Base-by-base conservation (phyloP, 2,888 invertebrate species). In the Pteria penguin region DNA sequence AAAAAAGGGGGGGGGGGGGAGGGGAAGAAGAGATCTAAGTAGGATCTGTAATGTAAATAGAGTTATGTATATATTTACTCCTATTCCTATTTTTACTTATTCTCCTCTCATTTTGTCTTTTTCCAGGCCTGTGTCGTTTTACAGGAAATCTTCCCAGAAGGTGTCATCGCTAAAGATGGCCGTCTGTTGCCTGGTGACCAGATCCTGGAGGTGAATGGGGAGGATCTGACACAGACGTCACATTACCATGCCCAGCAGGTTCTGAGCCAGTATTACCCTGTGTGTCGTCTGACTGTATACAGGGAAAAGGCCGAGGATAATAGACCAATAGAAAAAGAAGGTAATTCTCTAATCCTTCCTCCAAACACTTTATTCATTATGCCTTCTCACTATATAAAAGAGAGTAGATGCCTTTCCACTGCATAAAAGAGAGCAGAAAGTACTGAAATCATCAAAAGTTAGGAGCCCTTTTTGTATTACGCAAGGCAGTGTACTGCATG, bases 141-240 rank as follows among this genome's bases (percentile, higher is more conserved):
- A 57, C 93, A 93, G 79, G 92, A 93, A 86, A 88, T 93, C 33
- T 91, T 92, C 81, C 86, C 91, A 26, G 92, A 92, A 65, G 91
- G 92, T 24, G 88, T 91, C 14, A 90, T 92, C 27, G 90, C 89
- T 22, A 90, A 89, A 83, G 93, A 93, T 88, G 92, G 91, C 18
- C 88, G 93, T 24, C 86, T 93, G 18, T 87, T 89, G 72, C 91
- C 92, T 57, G 93, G 93, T 4, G 93, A 93, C 79, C 93, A 93
- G 82, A 90, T 93, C 70, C 84, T 93, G 27, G 92, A 93, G 90
- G 91, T 91, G 65, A 92, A 92, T 82, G 90, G 91, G 18, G 88
- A 89, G 69, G 92, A 92, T 76, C 82, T 92, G 72, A 91, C 89
- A 3, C 90, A 88, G 76, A 87, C 89, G 14, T 89, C 89, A 14